Conservation (phyloP, 2,888 invertebrate species). For the Timema podura region DNA sequence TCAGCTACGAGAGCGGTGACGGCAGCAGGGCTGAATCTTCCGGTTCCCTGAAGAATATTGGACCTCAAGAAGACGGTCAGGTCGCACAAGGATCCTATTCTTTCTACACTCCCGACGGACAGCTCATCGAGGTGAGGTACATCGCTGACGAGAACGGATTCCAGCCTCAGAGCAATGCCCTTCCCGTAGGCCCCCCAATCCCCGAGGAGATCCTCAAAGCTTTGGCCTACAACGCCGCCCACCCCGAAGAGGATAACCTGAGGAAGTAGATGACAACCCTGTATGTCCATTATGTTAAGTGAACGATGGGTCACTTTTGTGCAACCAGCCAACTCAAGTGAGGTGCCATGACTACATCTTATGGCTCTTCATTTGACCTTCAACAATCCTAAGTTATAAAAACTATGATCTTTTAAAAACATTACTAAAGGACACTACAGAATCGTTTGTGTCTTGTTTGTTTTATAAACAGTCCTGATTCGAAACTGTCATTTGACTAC, state of each 20-base stretch:
- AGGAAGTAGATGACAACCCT: slow-evolving; percentile 1
- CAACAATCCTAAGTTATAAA: no score
- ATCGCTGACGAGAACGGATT: slow-evolving; percentile 10
- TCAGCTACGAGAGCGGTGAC: slow-evolving; percentile 13
- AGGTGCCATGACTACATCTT: no score
- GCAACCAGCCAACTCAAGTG: no score
- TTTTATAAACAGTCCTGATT: no score
- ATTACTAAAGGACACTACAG: no score
- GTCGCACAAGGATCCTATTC: slow-evolving; percentile 7
- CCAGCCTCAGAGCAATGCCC: slow-evolving; percentile 10
- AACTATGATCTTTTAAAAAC: no score
- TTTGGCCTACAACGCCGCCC: slow-evolving; percentile 12
- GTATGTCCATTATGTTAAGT: no score
- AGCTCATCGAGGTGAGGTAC: background rate
- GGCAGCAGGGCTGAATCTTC: background rate
- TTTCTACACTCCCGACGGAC: slow-evolving; percentile 1
- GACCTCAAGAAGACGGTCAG: background rate
- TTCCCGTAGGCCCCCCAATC: slow-evolving; percentile 3
- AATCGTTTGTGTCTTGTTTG: no score
- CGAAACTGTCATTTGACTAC: no score
- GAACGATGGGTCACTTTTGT: no score
- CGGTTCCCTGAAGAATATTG: background rate
- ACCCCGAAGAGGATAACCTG: slow-evolving; percentile 14
- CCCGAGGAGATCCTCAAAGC: slow-evolving; percentile 11
- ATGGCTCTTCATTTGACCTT: no score